A percentile compares a stretch with the other conserved stretches of the same genome.
These are phyloP conservation scores for Tichodroma muraria DNA, from an alignment of 2,113 vertebrate genomes.

Conservation along the genomic window DNA sequence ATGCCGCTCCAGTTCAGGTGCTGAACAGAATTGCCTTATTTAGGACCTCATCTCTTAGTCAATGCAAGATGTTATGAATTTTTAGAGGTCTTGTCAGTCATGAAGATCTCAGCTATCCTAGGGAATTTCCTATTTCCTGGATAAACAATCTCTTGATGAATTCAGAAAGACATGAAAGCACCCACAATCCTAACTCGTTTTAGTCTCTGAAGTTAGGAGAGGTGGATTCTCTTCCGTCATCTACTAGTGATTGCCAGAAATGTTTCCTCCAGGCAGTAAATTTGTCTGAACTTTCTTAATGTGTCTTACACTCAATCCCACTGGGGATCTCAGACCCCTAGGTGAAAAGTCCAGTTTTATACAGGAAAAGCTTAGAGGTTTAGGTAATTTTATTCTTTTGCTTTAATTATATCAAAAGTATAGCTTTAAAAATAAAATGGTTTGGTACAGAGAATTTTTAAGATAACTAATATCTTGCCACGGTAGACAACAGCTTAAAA, in stretches of 20 bases:
- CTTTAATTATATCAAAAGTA: neutral
- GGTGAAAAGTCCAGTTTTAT: neutral
- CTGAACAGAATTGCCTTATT: neutral
- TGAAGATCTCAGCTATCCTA: neutral
- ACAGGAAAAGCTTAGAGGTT: neutral
- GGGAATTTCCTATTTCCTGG: neutral
- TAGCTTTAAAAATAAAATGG: neutral
- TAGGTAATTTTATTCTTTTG: neutral
- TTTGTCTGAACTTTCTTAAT: neutral
- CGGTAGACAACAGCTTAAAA: neutral
- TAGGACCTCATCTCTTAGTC: neutral
- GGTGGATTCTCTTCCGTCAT: neutral
- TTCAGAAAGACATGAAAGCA: neutral
- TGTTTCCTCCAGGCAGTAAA: neutral
- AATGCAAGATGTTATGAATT: neutral
- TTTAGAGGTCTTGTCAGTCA: neutral
- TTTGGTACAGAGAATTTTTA: neutral
- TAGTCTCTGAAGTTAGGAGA: neutral
- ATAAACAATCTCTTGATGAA: neutral
- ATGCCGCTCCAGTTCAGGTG: neutral
- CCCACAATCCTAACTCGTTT: neutral
- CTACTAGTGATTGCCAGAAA: neutral
- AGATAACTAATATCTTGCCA: neutral
- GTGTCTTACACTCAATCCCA: neutral
- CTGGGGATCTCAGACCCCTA: neutral